phyloP scores from a whole-genome alignment of 2,888 invertebrate species.

The Callyntrura guangdongensis region DNA sequence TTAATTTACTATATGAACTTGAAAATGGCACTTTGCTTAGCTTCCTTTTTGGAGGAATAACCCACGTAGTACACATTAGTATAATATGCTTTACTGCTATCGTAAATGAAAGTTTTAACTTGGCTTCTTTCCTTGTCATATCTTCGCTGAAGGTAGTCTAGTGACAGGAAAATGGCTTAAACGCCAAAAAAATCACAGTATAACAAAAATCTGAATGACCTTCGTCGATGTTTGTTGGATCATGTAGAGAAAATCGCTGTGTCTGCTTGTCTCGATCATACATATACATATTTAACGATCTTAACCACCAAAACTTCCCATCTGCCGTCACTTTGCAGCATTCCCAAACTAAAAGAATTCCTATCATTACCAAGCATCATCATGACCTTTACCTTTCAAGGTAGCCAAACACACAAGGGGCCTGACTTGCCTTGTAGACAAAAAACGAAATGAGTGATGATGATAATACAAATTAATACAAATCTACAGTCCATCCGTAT shows the following conservation, averaged over 20 bases:
- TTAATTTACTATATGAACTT: neutral
- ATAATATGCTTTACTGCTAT: too few relatives aligned
- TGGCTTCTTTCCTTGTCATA: neutral
- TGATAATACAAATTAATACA: neutral
- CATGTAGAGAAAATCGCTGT: neutral
- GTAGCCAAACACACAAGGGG: conserved; percentile 63
- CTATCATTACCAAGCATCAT: conserved; percentile 36
- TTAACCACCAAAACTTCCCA: conserved; percentile 22
- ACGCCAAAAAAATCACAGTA: neutral
- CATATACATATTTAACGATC: neutral
- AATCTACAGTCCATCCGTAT: neutral
- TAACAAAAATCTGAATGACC: conserved; percentile 13
- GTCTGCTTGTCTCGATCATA: neutral
- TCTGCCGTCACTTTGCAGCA: neutral
- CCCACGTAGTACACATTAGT: too few relatives aligned
- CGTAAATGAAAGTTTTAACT: too few relatives aligned
- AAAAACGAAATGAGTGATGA: conserved; percentile 33
- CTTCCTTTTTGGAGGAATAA: neutral
- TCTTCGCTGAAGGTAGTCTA: neutral
- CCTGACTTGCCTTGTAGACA: conserved; percentile 56
- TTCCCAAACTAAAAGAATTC: conserved; percentile 39
- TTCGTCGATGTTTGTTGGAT: neutral
- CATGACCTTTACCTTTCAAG: conserved; percentile 68
- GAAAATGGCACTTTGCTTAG: neutral
- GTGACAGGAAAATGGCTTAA: neutral